Conservation (phyloP, 2,888 invertebrate genomes). For the Meiosimyza decipiens region DNA sequence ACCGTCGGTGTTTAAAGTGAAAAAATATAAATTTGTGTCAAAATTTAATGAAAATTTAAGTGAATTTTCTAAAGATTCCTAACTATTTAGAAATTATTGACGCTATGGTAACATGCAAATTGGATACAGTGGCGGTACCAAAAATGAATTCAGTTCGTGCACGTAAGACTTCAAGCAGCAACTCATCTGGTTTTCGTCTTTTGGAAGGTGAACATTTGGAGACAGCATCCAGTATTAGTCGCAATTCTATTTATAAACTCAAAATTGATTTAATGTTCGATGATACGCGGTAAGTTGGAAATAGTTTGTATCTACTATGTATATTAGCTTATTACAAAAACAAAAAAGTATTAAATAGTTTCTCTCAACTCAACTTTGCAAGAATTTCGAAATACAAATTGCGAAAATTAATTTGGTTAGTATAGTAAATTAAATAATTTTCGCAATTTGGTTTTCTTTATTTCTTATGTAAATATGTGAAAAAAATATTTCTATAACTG, state of each 20-base stretch:
- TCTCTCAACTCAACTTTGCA: no score
- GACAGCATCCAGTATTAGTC: slow-evolving; percentile 65
- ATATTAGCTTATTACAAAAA: no score
- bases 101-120: slow-evolving; percentile 66
- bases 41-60: not conserved
- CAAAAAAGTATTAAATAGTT: no score
- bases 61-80: not conserved
- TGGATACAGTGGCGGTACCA: slow-evolving; percentile 62
- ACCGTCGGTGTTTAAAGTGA: no score
- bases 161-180: slow-evolving; percentile 57
- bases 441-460: no score
- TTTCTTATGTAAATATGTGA: no score
- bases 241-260: slow-evolving; percentile 80
- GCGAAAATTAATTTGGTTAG: no score
- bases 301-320: no score
- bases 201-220: slow-evolving; percentile 66
- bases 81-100: not conserved
- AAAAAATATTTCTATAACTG: no score
- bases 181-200: slow-evolving; percentile 66
- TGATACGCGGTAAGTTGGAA: slow-evolving; percentile 70
- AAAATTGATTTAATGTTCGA: slow-evolving; percentile 89
- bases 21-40: not conserved
- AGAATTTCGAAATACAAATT: no score
- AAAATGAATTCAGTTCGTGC: slow-evolving; percentile 61
- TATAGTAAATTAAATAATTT: no score